These are phyloP conservation scores for Thymelicus acteon DNA, from an alignment of 2,888 invertebrate genomes.

Conservation along the genomic window DNA sequence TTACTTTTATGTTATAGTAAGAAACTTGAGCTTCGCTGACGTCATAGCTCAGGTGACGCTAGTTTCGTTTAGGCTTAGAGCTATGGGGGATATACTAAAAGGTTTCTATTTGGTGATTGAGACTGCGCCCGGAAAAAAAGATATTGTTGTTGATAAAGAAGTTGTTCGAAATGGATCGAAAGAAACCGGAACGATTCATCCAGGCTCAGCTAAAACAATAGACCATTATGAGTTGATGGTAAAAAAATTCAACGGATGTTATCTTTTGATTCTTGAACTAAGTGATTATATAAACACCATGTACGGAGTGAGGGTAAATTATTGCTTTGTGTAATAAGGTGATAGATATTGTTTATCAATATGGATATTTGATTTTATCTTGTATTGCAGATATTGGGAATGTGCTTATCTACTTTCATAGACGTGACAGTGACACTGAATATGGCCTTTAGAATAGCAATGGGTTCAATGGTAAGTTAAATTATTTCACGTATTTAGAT, in stretches of 20 bases:
- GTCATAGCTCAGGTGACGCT: slow-evolving; percentile 18
- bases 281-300: slow-evolving; percentile 18
- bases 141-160: not conserved
- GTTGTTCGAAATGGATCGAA: not conserved
- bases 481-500: not conserved
- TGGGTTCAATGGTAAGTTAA: slow-evolving; percentile 40
- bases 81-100: slow-evolving; percentile 17
- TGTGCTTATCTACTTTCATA: not conserved
- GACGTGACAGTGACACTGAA: slow-evolving; percentile 9
- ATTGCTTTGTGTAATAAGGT: no score
- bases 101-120: slow-evolving; percentile 16
- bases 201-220: not conserved
- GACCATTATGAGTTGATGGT: not conserved
- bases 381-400: slow-evolving; percentile 19
- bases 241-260: slow-evolving; percentile 16
- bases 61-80: slow-evolving; percentile 19
- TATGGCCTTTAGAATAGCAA: not conserved
- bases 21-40: slow-evolving; percentile 24
- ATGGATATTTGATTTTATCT: not conserved
- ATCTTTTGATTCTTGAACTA: slow-evolving; percentile 26
- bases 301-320: slow-evolving; percentile 24
- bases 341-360: no score
- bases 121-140: not conserved
- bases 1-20: slow-evolving; percentile 7
- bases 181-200: not conserved